Evolutionary conservation across 2,113 vertebrate genomes (phyloP).

Genomic region (Meriones unguiculatus): DNA sequence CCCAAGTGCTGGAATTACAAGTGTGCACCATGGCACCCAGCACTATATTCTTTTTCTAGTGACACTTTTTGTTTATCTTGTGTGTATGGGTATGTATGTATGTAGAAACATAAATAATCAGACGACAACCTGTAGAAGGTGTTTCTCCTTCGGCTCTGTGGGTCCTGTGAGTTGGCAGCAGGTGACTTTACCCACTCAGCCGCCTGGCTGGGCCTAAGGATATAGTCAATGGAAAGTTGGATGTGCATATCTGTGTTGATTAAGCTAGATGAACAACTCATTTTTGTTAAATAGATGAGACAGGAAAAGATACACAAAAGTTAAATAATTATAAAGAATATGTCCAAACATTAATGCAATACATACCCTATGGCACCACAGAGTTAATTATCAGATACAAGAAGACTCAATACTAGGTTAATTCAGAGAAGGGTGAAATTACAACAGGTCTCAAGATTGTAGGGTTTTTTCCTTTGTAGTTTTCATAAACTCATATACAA

Average conservation of each 20-base stretch:
- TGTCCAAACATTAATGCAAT: constrained; percentile 12
- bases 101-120: not conserved
- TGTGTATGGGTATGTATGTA: not conserved
- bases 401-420: not conserved
- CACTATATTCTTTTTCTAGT: not conserved
- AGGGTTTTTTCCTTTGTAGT: not conserved
- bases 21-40: too few relatives aligned
- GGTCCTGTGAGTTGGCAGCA: not conserved
- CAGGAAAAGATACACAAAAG: not conserved
- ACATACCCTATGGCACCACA: not conserved
- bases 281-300: not conserved
- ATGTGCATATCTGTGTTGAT: not conserved
- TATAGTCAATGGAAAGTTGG: constrained; percentile 25
- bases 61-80: not conserved
- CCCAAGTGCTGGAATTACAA: too few relatives aligned
- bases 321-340: not conserved
- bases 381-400: not conserved
- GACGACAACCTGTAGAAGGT: not conserved
- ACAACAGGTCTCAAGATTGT: not conserved
- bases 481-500: not conserved
- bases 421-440: not conserved
- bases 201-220: not conserved
- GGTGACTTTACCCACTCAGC: too few relatives aligned
- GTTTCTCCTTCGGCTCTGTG: not conserved
- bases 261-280: not conserved